A percentile compares a stretch with the other conserved stretches of the same genome.
Conservation (phyloP, 2,888 invertebrate genomes). For the Rotaria socialis region DNA sequence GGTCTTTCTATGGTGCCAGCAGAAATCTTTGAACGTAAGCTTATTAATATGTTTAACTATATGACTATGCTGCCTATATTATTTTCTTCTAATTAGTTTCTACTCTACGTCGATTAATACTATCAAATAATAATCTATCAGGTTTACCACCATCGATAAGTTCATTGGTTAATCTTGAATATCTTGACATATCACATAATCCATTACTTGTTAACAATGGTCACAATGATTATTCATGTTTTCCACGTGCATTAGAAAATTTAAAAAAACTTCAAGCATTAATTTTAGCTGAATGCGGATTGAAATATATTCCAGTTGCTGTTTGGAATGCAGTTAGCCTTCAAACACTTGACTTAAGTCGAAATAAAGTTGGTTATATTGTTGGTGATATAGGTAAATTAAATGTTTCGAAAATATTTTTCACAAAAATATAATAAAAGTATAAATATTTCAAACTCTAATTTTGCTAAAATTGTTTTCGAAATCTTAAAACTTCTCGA, state of each 20-base stretch:
- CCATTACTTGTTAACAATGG: constrained; percentile 54
- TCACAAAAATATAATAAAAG: background rate
- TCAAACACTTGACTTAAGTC: constrained; percentile 52
- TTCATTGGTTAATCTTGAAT: constrained; percentile 52
- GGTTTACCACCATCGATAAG: constrained; percentile 54
- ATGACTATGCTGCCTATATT: background rate
- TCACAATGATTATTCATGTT: constrained; percentile 52
- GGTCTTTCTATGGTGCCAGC: background rate
- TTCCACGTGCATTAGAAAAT: constrained; percentile 54
- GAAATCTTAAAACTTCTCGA: too few species aligned
- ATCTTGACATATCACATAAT: constrained; percentile 56
- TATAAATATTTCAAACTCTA: too few species aligned
- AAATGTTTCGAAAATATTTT: too few species aligned
- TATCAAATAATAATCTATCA: constrained; percentile 57
- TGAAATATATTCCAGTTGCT: constrained; percentile 56
- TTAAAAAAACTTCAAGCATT: constrained; percentile 53
- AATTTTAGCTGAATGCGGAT: constrained; percentile 56
- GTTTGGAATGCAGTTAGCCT: constrained; percentile 48
- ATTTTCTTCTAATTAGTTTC: constrained; percentile 42
- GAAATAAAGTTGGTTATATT: constrained; percentile 56
- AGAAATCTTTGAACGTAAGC: background rate
- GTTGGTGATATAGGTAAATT: constrained; percentile 41
- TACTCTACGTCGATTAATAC: constrained; percentile 52
- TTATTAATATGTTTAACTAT: background rate
- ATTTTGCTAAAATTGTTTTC: too few species aligned